Evolutionary conservation across 2,113 vertebrate species (phyloP).

Genomic region (Larimichthys crocea): DNA sequence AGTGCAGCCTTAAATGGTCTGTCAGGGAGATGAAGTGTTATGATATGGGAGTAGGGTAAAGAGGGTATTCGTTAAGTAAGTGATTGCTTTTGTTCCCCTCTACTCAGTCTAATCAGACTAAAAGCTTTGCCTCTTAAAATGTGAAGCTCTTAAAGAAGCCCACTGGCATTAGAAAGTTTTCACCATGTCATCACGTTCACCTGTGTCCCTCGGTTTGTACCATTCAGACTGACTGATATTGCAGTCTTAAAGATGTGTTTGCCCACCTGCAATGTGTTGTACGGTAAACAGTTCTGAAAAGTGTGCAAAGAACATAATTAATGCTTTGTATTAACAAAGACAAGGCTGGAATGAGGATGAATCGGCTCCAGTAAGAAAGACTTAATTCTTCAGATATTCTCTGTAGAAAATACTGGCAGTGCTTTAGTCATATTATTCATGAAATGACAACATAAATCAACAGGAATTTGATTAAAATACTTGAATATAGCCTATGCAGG

Average conservation of each 20-base stretch:
- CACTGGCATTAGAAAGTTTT: conserved; percentile 59
- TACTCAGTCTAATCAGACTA: conserved; percentile 73
- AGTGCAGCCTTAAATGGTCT: conserved; percentile 51
- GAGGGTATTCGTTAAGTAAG: conserved; percentile 69
- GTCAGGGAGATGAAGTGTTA: conserved; percentile 64
- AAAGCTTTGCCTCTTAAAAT: conserved; percentile 77
- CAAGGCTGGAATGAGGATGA: conserved; percentile 12
- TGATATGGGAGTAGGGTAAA: conserved; percentile 60
- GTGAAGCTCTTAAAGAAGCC: conserved; percentile 62
- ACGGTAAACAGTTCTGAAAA: background rate
- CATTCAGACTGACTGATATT: conserved; percentile 27
- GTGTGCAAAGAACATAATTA: background rate
- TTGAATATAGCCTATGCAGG: background rate
- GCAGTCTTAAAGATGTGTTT: conserved; percentile 31
- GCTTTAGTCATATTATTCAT: background rate
- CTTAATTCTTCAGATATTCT: conserved; percentile 14
- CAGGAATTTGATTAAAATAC: background rate
- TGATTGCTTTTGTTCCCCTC: conserved; percentile 75
- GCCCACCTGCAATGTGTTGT: background rate
- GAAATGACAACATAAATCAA: background rate
- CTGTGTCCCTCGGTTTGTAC: conserved; percentile 47
- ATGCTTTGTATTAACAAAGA: conserved; percentile 9
- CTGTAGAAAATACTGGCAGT: background rate
- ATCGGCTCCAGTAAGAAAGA: background rate
- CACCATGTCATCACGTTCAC: conserved; percentile 45